These are phyloP conservation scores for Panorpa germanica DNA, from an alignment of 2,888 invertebrate species.

Conservation along the genomic window DNA sequence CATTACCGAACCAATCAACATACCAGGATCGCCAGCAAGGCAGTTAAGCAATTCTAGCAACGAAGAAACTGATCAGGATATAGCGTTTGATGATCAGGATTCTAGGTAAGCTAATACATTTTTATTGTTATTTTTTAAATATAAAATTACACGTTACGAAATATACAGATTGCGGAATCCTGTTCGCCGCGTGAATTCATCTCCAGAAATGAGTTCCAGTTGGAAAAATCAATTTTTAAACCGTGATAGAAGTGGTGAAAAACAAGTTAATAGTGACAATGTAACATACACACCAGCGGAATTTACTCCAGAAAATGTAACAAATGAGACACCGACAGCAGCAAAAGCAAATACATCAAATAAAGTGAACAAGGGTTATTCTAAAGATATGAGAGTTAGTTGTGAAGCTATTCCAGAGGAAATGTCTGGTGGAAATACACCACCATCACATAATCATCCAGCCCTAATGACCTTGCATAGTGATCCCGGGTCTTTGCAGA, in stretches of 20 bases:
- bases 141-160: too few relatives aligned
- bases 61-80: conserved; percentile 27
- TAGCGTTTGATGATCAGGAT: conserved; percentile 14
- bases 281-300: background rate
- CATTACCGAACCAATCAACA: conserved; percentile 40
- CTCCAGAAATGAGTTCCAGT: conserved; percentile 80
- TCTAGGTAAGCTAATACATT: background rate
- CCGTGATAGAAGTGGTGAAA: conserved; percentile 22
- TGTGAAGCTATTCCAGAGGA: conserved; percentile 86
- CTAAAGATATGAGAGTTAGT: conserved; percentile 64
- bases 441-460: conserved; percentile 31
- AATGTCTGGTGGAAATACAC: conserved; percentile 57
- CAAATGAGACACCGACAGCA: conserved; percentile 4
- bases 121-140: too few relatives aligned
- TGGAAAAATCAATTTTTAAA: conserved; percentile 55
- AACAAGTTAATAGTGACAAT: conserved; percentile 1
- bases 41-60: conserved; percentile 25
- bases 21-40: conserved; percentile 34
- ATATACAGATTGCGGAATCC: conserved; percentile 61
- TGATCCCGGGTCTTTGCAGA: too few relatives aligned
- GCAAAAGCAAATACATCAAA: conserved; percentile 11
- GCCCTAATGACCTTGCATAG: conserved; percentile 24
- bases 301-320: conserved; percentile 12
- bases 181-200: conserved; percentile 75
- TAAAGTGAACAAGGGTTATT: conserved; percentile 34